These are phyloP conservation scores for Sphaerophoria rueppellii DNA, from an alignment of 2,888 invertebrate genomes.

Conservation along the genomic window DNA sequence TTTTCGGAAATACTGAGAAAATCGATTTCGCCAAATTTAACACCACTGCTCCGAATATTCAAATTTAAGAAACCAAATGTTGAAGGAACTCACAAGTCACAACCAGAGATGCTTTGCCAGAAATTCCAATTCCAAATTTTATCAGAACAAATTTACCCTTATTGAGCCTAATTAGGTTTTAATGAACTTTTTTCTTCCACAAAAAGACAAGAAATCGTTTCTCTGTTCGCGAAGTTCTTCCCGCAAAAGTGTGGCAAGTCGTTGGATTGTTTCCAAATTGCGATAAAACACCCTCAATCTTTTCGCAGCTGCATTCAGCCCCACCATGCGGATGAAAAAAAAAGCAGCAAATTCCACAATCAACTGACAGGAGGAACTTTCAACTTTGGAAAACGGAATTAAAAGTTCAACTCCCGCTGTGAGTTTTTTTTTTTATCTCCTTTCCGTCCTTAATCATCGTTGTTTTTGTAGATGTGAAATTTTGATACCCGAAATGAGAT, in stretches of 20 bases:
- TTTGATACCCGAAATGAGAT: conserved; percentile 26
- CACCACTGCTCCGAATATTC: too few relatives aligned
- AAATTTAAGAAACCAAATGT: background rate
- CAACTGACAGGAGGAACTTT: conserved; percentile 58
- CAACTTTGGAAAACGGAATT: conserved; percentile 64
- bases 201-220: conserved; percentile 5
- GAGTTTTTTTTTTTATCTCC: background rate
- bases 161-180: conserved; percentile 67
- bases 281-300: conserved; percentile 15
- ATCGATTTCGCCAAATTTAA: too few relatives aligned
- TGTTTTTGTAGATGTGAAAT: conserved; percentile 30
- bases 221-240: background rate
- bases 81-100: background rate
- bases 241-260: conserved; percentile 58
- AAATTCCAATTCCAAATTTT: conserved; percentile 6
- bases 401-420: conserved; percentile 50
- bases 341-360: conserved; percentile 5
- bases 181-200: conserved; percentile 52
- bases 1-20: too few relatives aligned
- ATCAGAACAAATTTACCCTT: conserved; percentile 15
- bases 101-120: conserved; percentile 46
- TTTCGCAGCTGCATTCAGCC: conserved; percentile 2
- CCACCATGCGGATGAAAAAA: background rate
- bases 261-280: conserved; percentile 64
- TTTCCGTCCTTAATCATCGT: conserved; percentile 21